phyloP scores from a whole-genome alignment of 2,797 vertebrate species.

The Perodicticus potto region DNA sequence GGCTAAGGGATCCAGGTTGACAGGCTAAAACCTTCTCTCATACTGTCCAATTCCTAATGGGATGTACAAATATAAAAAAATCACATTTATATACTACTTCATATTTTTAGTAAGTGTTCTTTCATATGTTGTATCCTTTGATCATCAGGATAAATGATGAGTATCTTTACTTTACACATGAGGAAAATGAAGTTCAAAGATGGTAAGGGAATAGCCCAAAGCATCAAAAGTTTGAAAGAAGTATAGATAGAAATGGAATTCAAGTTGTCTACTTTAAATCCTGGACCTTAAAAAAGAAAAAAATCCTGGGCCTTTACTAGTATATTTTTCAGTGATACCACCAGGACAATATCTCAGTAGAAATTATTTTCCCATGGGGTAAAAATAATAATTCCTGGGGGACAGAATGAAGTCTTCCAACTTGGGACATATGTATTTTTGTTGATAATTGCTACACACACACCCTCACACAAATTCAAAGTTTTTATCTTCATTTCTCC shows the following conservation, averaged over 20 bases:
- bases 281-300: not conserved
- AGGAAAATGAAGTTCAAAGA: slow-evolving; percentile 7
- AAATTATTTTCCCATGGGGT: not conserved
- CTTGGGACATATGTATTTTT: not conserved
- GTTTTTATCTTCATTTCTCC: not conserved
- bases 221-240: not conserved
- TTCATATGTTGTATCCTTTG: not conserved
- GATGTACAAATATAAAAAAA: not conserved
- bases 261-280: not conserved
- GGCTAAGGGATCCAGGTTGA: not conserved
- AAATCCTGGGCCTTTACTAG: not conserved
- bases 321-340: not conserved
- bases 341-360: not conserved
- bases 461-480: not conserved
- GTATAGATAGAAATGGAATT: not conserved
- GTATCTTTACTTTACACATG: not conserved
- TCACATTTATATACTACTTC: not conserved
- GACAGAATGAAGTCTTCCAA: not conserved
- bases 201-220: not conserved
- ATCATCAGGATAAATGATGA: not conserved
- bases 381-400: not conserved
- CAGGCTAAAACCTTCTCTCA: not conserved
- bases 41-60: not conserved
- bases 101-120: not conserved
- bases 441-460: not conserved